Base-by-base conservation (phyloP, 2,113 vertebrate genomes). In the Atractosteus spatula region DNA sequence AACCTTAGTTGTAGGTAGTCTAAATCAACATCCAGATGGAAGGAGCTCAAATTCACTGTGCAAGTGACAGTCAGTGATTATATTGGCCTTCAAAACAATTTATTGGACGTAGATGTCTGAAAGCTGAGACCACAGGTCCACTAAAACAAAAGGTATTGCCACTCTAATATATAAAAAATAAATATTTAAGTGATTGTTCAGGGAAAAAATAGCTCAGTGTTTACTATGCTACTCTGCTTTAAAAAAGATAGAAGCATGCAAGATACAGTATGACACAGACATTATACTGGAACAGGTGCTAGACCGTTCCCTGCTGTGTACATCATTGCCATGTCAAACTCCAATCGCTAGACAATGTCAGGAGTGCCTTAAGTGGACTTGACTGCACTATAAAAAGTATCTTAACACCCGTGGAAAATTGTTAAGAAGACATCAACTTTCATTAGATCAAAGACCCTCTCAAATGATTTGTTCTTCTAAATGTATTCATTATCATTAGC, bases 311-410 rank as follows among this genome's bases (percentile, higher is more conserved):
- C 65, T 73, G 42, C 55, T 44, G 8, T 64, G 43, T 41, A 47
- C 66, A 59, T 16, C 16, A 55, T 12, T 7, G 13, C 12, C 56
- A 59, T 10, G 3, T 29, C 66, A 68, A 10, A 8, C n/a, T 68
- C 45, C 6, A 41, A 41, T 12, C 29, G 47, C 14, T 16, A 54
- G 44, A 3, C 14, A 59, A 29, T 29, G 29, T 59, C 29, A 68
- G 3, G 66, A 71, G n/a, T 8, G 56, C 16, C 29, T 55, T 62
- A 68, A 72, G 56, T 66, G 62, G 64, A 66, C 64, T 45, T 3
- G 70, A 47, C 62, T 75, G 77, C 43, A 42, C 55, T 45, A 67
- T 72, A 63, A 75, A 78, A 71, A 55, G 16, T 47, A 7, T 7
- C 61, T 77, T 71, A 62, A 47, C 29, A 63, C 55, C 66, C 51